Conservation (phyloP, 35 echinoderm and acorn worm genomes). For the Hemicentrotus pulcherrimus region DNA sequence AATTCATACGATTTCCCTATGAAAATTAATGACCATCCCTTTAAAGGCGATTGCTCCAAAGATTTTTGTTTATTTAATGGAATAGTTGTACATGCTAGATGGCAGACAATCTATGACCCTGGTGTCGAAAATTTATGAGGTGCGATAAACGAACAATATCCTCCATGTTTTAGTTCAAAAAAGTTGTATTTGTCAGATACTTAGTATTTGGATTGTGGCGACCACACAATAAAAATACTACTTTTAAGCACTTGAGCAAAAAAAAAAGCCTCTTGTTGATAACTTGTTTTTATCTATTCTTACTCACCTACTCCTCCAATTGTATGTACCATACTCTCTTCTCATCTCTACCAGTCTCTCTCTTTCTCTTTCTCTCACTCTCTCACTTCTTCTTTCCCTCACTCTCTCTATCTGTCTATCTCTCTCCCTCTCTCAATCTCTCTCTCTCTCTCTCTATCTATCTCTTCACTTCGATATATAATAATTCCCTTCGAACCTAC, state of each 20-base stretch:
- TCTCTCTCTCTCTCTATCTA: background rate
- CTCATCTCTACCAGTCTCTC: background rate
- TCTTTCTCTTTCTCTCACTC: background rate
- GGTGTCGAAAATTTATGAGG: background rate
- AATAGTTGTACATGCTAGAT: background rate
- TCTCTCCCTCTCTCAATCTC: background rate
- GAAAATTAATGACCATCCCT: background rate
- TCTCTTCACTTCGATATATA: background rate
- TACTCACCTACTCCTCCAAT: background rate
- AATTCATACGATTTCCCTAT: too few relatives aligned
- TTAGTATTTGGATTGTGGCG: background rate
- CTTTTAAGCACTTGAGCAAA: background rate
- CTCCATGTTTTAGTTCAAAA: background rate
- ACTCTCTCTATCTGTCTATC: background rate
- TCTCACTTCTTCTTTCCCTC: background rate
- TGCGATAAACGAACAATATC: background rate
- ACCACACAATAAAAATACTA: background rate
- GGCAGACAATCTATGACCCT: background rate
- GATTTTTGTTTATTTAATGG: slow-evolving; percentile 4
- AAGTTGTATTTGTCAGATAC: background rate
- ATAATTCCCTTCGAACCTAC: too few relatives aligned
- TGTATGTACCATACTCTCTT: background rate
- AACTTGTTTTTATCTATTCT: background rate
- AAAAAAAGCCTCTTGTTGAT: background rate
- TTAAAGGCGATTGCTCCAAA: background rate